Percentiles rank a stretch among this genome's conserved stretches.
These are phyloP conservation scores for Xiphias gladius DNA, from an alignment of 2,113 vertebrate species.

Conservation along the genomic window DNA sequence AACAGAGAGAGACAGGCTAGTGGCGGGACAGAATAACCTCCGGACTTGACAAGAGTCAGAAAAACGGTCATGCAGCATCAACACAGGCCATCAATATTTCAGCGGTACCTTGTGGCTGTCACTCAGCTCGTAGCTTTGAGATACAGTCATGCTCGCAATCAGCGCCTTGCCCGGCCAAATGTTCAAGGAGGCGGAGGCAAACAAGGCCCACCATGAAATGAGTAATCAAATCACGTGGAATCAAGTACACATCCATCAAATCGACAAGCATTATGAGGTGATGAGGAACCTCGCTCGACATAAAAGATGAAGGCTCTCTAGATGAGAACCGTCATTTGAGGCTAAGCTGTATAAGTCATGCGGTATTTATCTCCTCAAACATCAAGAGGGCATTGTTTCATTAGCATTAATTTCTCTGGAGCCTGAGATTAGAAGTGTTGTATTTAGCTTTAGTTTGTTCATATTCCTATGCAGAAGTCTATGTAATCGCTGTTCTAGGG, in stretches of 20 bases:
- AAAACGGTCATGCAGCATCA: constrained; percentile 58
- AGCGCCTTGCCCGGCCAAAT: constrained; percentile 2
- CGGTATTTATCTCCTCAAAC: constrained; percentile 61
- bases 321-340: constrained; percentile 40
- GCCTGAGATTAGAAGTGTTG: constrained; percentile 61
- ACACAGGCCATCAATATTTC: constrained; percentile 54
- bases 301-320: constrained; percentile 31
- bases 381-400: constrained; percentile 69
- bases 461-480: constrained; percentile 48
- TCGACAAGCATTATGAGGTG: constrained; percentile 52
- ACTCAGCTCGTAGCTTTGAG: constrained; percentile 47
- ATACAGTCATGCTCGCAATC: constrained; percentile 38
- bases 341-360: constrained; percentile 12
- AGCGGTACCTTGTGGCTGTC: constrained; percentile 44
- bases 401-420: constrained; percentile 66
- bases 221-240: constrained; percentile 56
- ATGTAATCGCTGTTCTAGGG: constrained; percentile 47
- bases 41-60: constrained; percentile 36
- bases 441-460: constrained; percentile 62
- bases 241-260: constrained; percentile 56
- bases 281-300: constrained; percentile 35
- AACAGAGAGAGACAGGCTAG: constrained; percentile 50
- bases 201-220: constrained; percentile 29
- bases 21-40: constrained; percentile 24
- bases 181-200: constrained; percentile 36